phyloP scores from a whole-genome alignment of 2,888 invertebrate species.

The Cataglyphis livida region DNA sequence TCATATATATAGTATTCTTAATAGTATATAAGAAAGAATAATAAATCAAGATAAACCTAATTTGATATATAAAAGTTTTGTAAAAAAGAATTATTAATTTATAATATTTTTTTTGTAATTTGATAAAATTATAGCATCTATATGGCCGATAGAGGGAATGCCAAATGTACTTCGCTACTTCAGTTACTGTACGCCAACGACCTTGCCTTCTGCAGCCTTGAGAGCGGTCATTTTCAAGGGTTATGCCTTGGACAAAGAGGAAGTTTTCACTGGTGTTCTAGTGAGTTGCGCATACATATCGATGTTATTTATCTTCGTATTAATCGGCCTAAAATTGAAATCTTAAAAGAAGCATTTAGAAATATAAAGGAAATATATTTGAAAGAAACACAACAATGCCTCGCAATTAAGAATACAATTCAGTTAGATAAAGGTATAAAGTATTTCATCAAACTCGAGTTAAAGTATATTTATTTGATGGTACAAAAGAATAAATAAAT shows the following conservation, averaged over 20 bases:
- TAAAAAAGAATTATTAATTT: not conserved
- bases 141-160: slow-evolving; percentile 92
- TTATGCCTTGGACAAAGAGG: slow-evolving; percentile 88
- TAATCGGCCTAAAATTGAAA: slow-evolving; percentile 86
- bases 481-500: not conserved
- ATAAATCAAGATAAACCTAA: not conserved
- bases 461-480: not conserved
- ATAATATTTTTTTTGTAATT: slow-evolving; percentile 11
- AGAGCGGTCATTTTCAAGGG: slow-evolving; percentile 93
- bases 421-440: not conserved
- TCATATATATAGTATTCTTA: not conserved
- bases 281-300: slow-evolving; percentile 89
- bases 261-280: slow-evolving; percentile 92
- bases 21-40: not conserved
- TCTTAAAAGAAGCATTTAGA: slow-evolving; percentile 22
- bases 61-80: not conserved
- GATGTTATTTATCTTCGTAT: slow-evolving; percentile 87
- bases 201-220: slow-evolving; percentile 91
- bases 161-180: slow-evolving; percentile 88
- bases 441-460: not conserved
- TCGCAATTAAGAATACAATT: not conserved
- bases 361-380: not conserved
- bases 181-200: slow-evolving; percentile 91
- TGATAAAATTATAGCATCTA: slow-evolving; percentile 86
- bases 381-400: not conserved